These are phyloP conservation scores for Bimastos eiseni DNA, from an alignment of 2,888 invertebrate species.

Conservation along the genomic window DNA sequence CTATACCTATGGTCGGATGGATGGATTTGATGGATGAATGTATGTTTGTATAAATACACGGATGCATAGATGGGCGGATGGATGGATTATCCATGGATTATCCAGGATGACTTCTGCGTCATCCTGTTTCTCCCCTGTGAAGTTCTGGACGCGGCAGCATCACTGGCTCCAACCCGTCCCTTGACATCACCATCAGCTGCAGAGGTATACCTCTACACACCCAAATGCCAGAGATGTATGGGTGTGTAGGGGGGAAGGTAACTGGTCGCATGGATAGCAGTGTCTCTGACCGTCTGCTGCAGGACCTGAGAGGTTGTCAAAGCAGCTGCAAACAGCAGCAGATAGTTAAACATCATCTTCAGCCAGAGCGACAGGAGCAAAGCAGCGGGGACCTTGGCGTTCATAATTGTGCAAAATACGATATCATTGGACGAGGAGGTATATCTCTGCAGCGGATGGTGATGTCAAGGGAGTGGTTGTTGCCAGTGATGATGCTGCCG, in stretches of 20 bases:
- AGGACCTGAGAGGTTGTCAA: slow-evolving; percentile 4
- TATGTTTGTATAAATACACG: too few species aligned
- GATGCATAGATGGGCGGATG: background rate
- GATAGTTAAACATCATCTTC: background rate
- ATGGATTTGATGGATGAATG: too few species aligned
- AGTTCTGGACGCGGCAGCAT: too few species aligned
- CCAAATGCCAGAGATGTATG: too few species aligned
- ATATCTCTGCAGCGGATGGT: background rate
- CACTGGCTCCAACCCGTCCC: too few species aligned
- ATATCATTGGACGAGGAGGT: background rate
- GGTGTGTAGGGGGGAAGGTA: too few species aligned
- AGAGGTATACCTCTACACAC: too few species aligned
- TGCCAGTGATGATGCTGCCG: background rate
- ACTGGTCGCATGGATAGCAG: background rate
- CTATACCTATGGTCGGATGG: too few species aligned
- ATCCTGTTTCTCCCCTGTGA: too few species aligned
- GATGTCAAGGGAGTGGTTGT: background rate
- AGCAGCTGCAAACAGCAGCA: background rate
- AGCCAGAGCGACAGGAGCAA: background rate
- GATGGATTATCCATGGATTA: background rate
- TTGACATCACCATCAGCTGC: too few species aligned
- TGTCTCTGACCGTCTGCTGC: background rate
- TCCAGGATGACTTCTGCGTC: too few species aligned
- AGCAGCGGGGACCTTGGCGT: background rate
- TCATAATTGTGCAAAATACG: background rate